A percentile compares a stretch with the other conserved stretches of the same genome.
Conservation (phyloP, 2,113 vertebrate species). For the Thamnaconus septentrionalis region DNA sequence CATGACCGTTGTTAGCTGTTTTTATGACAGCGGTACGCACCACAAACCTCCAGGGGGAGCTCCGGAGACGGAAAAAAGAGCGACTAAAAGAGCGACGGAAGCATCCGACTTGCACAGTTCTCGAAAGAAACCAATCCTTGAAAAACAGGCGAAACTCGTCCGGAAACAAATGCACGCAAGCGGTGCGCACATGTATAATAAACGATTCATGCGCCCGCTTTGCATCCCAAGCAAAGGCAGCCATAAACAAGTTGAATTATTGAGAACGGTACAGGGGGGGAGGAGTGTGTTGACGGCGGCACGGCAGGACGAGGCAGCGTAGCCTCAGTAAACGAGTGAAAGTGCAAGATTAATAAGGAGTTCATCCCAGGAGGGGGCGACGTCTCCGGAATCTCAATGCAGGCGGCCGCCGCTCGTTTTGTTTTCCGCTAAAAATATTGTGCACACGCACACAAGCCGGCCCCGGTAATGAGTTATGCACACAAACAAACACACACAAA, state of each 20-base stretch:
- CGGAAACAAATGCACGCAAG: background rate
- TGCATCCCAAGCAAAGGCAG: constrained; percentile 9
- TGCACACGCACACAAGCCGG: background rate
- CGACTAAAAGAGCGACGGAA: background rate
- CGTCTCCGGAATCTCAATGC: constrained; percentile 48
- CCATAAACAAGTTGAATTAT: constrained; percentile 34
- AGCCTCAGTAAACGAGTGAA: constrained; percentile 44
- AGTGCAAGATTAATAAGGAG: constrained; percentile 61
- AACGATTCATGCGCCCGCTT: constrained; percentile 8
- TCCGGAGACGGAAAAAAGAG: too few relatives aligned
- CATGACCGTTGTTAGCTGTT: too few relatives aligned
- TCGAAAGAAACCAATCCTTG: too few relatives aligned
- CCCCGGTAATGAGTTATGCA: too few relatives aligned
- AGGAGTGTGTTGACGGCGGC: constrained; percentile 34
- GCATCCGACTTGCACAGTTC: too few relatives aligned
- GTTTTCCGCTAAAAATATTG: constrained; percentile 3
- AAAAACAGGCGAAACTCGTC: too few relatives aligned
- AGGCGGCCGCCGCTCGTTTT: too few relatives aligned
- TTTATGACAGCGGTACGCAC: too few relatives aligned
- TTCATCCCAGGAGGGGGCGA: constrained; percentile 36
- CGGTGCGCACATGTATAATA: background rate
- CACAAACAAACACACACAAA: too few relatives aligned
- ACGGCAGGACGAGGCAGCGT: constrained; percentile 29
- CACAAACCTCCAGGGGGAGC: too few relatives aligned
- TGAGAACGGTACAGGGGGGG: constrained; percentile 20